Conservation (phyloP, 2,113 vertebrate species). For the Oenanthe oenanthe region DNA sequence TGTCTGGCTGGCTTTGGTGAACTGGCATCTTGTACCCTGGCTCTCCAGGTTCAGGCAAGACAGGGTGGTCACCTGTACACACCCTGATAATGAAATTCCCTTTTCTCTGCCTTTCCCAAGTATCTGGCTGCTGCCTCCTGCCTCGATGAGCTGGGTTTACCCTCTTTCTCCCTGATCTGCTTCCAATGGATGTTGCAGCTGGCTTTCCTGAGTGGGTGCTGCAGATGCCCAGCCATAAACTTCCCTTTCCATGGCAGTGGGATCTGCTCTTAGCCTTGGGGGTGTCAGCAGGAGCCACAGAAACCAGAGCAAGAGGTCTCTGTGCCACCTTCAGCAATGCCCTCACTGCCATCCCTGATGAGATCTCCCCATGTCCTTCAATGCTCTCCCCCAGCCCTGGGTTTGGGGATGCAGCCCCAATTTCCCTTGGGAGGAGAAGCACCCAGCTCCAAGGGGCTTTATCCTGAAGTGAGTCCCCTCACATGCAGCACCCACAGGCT, state of each 20-base stretch:
- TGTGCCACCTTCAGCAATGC: background rate
- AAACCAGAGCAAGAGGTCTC: background rate
- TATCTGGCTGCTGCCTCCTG: background rate
- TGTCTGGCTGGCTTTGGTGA: background rate
- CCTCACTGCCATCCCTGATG: background rate
- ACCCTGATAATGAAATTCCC: background rate
- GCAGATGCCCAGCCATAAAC: background rate
- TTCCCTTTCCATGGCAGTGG: background rate
- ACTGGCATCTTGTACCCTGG: background rate
- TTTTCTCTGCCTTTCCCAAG: background rate
- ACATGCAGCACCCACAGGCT: background rate
- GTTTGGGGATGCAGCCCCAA: background rate
- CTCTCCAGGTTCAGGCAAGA: background rate
- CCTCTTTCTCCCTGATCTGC: background rate
- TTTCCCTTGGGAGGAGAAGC: background rate
- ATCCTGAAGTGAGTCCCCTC: background rate
- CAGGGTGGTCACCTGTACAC: background rate
- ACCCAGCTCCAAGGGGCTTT: background rate
- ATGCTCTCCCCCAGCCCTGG: background rate
- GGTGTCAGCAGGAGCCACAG: background rate
- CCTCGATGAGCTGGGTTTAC: background rate
- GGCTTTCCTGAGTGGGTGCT: background rate
- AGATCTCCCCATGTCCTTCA: background rate
- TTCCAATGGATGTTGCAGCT: background rate
- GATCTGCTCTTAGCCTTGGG: background rate